Evolutionary conservation across 2,888 invertebrate species (phyloP), one percentile per base, ranked within the genome.

Genomic region (Aphidoletes aphidimyza): DNA sequence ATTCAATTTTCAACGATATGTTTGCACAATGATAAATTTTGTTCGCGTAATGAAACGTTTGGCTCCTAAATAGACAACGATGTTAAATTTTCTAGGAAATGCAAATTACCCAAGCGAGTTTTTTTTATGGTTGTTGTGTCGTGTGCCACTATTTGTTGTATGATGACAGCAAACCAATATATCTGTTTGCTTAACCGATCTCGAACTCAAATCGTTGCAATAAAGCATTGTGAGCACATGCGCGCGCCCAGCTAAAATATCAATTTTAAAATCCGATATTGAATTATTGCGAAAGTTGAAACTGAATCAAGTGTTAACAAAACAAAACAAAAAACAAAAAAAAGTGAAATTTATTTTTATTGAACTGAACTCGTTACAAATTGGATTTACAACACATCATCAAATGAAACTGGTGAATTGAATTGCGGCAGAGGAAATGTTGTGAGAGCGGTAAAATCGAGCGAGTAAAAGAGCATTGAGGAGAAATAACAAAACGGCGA

Each of bases 311-410:
- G 69, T 69, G 69, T 69, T 69, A 14, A 54, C 11, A 8, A 11
- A 39, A 11, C 39, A 11, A 39, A 11, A 39, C 6, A 39, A 11
- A 39, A 11, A 39, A 39, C 5, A 39, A 39, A 39, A 69, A 69
- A 69, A 69, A 69, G 69, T 69, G 69, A 69, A 69, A 69, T 69
- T 69, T 30, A 69, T 69, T 69, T n/a, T 69, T 69, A 69, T 69
- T 69, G 69, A 69, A 69, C 14, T 69, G 69, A 69, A 69, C 69
- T 69, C 69, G 69, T 69, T 69, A 69, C 69, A 69, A 69, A 69
- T 69, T 69, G 69, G 34, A 69, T 69, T 69, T 69, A 69, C 69
- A 69, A 69, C 69, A 69, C 69, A 69, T 69, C 69, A 69, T 69
- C 30, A 69, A 69, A 30, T 11, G 69, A 69, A 69, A 9, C 8